A percentile compares a stretch with the other conserved stretches of the same genome.
Conservation (phyloP, 1,140 invertebrate species). For the Mercenaria mercenaria region DNA sequence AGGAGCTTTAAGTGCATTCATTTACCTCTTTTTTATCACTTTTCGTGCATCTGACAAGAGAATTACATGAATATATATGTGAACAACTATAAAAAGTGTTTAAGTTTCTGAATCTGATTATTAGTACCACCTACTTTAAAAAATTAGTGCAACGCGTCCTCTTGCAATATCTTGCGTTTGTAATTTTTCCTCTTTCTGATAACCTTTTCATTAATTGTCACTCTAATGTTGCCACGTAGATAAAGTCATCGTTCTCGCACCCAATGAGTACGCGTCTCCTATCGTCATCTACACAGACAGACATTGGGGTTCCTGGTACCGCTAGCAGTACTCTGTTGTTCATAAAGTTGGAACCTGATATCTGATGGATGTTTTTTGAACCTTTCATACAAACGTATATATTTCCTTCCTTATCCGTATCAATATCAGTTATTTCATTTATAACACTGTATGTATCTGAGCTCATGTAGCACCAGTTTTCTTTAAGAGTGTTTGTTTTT, state of each 20-base stretch:
- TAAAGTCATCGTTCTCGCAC: constrained; percentile 1
- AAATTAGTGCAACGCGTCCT: too few species aligned
- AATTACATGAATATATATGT: too few species aligned
- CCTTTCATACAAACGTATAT: constrained; percentile 26
- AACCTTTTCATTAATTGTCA: too few species aligned
- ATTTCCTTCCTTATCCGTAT: constrained; percentile 9
- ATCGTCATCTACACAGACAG: neutral
- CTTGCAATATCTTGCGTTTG: too few species aligned
- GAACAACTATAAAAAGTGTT: too few species aligned
- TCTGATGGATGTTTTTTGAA: constrained; percentile 36
- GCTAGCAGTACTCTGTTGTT: neutral
- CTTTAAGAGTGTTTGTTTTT: neutral
- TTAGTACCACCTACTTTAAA: too few species aligned
- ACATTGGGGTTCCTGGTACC: neutral
- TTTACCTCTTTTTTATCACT: too few species aligned
- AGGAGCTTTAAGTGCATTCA: too few species aligned
- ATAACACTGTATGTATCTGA: neutral
- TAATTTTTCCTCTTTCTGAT: too few species aligned
- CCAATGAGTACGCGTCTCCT: neutral
- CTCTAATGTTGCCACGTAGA: neutral
- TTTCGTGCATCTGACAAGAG: too few species aligned
- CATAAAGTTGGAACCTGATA: neutral
- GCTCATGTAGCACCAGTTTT: neutral
- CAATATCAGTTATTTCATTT: neutral
- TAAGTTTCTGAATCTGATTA: too few species aligned